A percentile compares a stretch with the other conserved stretches of the same genome.
These are phyloP conservation scores for Phoebastria nigripes DNA, from an alignment of 2,797 vertebrate species.

Conservation along the genomic window DNA sequence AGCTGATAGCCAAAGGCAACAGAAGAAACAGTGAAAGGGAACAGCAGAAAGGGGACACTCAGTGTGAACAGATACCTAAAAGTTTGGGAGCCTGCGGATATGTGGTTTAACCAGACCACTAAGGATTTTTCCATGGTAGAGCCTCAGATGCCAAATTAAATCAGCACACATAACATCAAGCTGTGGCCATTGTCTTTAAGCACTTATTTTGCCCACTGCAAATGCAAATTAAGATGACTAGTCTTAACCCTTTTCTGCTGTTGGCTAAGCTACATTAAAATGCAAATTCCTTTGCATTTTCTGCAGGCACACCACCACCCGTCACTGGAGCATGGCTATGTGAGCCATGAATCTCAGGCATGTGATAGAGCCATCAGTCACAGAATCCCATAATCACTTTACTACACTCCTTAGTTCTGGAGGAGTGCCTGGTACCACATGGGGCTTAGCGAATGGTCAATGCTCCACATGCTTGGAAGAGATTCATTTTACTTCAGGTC, in stretches of 20 bases:
- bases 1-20: conserved; percentile 34
- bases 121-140: background rate
- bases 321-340: fast-evolving
- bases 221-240: background rate
- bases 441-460: background rate
- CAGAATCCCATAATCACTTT: conserved; percentile 13
- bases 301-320: background rate
- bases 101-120: conserved; percentile 39
- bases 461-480: background rate
- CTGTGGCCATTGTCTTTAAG: background rate
- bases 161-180: background rate
- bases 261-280: background rate
- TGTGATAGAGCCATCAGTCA: conserved; percentile 44
- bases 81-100: conserved; percentile 11
- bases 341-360: background rate
- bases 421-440: background rate
- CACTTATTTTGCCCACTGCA: background rate
- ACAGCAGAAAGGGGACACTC: background rate
- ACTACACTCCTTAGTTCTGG: background rate
- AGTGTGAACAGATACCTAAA: background rate
- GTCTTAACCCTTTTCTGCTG: background rate
- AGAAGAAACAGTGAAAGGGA: conserved; percentile 12
- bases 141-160: conserved; percentile 8
- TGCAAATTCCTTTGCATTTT: background rate
- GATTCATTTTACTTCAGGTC: background rate